Evolutionary conservation across 2,888 invertebrate species (phyloP), one percentile per base, ranked within the genome.

Genomic region (Phasia obesa): DNA sequence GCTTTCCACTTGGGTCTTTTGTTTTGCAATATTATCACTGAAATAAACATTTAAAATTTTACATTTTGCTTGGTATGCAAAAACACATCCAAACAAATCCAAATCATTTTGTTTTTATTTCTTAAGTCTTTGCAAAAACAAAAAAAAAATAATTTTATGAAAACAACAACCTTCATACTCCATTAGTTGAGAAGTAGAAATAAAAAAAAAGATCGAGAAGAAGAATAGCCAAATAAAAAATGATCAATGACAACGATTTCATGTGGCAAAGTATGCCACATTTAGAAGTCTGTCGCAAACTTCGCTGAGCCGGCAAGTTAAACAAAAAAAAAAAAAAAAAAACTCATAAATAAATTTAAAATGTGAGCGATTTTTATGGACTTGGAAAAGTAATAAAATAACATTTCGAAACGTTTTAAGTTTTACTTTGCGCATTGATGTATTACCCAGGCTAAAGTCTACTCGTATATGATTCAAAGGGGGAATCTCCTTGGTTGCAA

Each of bases 191-290:
- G 53, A 64, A 64, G 76, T 64, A 73, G 64, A 76, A 64, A 21
- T 6, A 31, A 53, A 55, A 19, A 38, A 55, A 19, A 38, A 62
- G 35, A 65, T 35, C 27, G 44, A 25, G 17, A 17, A 55, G 60
- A 76, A 60, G 25, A 77, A 35, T 55, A 47, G 19, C 19, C 53
- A 75, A 65, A 65, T 57, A 65, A 80, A 60, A 67, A 74, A 73
- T 80, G 79, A 51, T 80, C 79, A 80, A 74, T 80, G 79, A 80
- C 79, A 80, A 80, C 79, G 73, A 62, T 80, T 74, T 67, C 60
- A 62, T 47, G 35, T 60, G 67, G 73, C 67, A 60, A 59, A 59
- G 42, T 65, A 57, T 71, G 77, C 64, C 70, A 71, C 77, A 64
- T 78, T 78, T 64, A 64, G 51, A 17, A 59, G 47, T 51, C 78